These are phyloP conservation scores for Hypotaenidia okinawae DNA, from an alignment of 2,797 vertebrate genomes.

Conservation along the genomic window DNA sequence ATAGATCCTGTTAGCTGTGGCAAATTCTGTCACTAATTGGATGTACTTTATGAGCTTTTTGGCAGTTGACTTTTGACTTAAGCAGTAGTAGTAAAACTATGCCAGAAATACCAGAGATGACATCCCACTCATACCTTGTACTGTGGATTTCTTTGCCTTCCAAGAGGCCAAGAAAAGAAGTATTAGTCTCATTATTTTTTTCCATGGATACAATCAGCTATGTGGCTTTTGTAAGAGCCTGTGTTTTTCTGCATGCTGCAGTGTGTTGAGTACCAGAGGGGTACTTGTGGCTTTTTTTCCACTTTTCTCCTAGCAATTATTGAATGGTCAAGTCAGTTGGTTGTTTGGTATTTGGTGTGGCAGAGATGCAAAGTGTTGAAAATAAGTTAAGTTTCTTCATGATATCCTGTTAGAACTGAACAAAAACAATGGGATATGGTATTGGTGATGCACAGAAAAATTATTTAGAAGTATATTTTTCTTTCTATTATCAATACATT, in stretches of 20 bases:
- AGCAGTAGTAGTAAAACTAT: background rate
- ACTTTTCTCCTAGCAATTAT: background rate
- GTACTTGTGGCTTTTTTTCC: background rate
- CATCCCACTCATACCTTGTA: background rate
- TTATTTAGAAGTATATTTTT: background rate
- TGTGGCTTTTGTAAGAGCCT: background rate
- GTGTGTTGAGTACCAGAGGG: background rate
- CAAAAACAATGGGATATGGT: background rate
- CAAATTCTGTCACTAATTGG: background rate
- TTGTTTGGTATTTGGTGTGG: background rate
- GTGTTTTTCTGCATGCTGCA: accelerated
- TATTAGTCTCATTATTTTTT: background rate
- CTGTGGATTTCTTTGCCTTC: background rate
- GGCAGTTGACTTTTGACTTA: background rate
- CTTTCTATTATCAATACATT: background rate
- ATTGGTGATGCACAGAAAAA: background rate
- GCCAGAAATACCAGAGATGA: background rate
- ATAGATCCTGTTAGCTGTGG: background rate
- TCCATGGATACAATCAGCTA: background rate
- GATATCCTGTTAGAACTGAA: background rate
- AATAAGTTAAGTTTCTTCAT: background rate
- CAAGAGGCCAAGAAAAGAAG: background rate
- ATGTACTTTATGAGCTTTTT: background rate
- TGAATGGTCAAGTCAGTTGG: background rate
- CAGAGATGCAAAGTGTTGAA: background rate